Base-by-base conservation (phyloP, 2,113 vertebrate genomes). In the Phalacrocorax brasilianus region DNA sequence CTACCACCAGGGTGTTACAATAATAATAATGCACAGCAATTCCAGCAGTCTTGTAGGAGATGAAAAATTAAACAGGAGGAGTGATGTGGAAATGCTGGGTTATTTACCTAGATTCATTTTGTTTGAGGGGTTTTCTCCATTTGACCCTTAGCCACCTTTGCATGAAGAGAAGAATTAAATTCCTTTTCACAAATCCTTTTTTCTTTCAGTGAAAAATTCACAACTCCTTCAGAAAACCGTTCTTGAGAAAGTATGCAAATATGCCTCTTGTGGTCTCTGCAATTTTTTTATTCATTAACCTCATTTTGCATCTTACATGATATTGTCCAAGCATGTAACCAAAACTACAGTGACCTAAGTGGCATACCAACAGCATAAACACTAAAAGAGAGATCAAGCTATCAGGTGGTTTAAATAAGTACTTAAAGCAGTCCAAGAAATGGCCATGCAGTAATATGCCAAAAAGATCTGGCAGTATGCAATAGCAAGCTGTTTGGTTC, bases 31-130 rank as follows among this genome's bases (percentile, higher is more conserved):
- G 67, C 72, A 52, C 14, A 93, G 72, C 28, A 91, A 74, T 74
- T 91, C 74, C 74, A 90, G 32, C 32, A 85, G 59, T 78, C 76
- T 59, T 82, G 53, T 8, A 94, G 72, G 58, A 79, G 26, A 52
- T 40, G 62, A 89, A 61, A 96, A 89, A 82, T 78, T 75, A 82
- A 84, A 68, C 23, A 33, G 65, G 35, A 65, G 76, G 88, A 89
- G 52, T 47, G 76, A 81, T 76, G 81, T 91, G 96, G 84, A 95
- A 96, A 94, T 74, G 50, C 30, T 79, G 74, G 7, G 66, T 85
- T 91, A 79, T 90, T 96, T 95, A 91, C 56, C 68, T 84, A 74
- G 58, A 81, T 86, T 40, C 12, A 19, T 90, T 94, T 77, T 58
- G 52, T 87, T 81, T 35, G 53, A 79, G 40, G 45, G 70, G 79